Conservation (phyloP, 2,888 invertebrate genomes). For the Tipula unca region DNA sequence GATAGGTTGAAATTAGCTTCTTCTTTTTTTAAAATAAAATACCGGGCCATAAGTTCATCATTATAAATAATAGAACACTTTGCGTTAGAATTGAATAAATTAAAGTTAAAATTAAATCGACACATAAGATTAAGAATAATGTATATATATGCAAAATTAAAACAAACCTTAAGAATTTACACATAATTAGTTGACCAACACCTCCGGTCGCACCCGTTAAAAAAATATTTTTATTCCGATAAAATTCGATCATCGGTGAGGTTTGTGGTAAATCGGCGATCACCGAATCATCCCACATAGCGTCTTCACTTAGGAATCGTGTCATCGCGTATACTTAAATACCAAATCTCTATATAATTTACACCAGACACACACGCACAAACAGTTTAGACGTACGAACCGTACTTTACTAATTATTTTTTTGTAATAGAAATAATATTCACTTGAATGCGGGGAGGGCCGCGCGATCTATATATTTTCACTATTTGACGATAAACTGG, state of each 20-base stretch:
- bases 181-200: constrained; percentile 29
- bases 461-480: too few relatives aligned
- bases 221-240: constrained; percentile 28
- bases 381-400: background rate
- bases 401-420: background rate
- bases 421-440: too few relatives aligned
- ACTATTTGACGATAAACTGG: background rate
- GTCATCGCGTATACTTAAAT: background rate
- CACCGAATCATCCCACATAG: background rate
- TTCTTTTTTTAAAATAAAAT: too few relatives aligned
- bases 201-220: constrained; percentile 30
- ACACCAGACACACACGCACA: background rate
- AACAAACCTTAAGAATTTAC: constrained; percentile 30
- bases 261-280: background rate
- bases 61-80: too few relatives aligned
- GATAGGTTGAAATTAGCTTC: too few relatives aligned
- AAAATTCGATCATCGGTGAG: constrained; percentile 28
- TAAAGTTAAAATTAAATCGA: too few relatives aligned
- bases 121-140: too few relatives aligned
- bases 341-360: too few relatives aligned
- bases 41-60: too few relatives aligned
- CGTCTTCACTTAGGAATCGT: background rate
- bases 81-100: too few relatives aligned
- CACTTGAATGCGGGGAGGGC: too few relatives aligned
- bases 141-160: too few relatives aligned